Conservation (phyloP, 2,888 invertebrate species). For the Tenthredo livida region DNA sequence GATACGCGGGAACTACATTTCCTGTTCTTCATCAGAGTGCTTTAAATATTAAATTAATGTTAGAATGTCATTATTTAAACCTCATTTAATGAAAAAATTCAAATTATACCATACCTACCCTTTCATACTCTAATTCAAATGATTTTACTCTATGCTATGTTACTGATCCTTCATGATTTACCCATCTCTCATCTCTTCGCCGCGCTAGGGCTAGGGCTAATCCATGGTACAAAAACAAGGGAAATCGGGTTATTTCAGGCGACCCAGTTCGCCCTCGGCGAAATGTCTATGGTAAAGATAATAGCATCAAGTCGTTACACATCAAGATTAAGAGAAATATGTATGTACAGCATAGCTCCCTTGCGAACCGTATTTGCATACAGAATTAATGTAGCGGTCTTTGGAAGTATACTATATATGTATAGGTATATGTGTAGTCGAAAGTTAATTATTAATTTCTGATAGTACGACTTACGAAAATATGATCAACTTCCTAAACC, state of each 20-base stretch:
- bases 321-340: slow-evolving; percentile 21
- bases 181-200: neutral
- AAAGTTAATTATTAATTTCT: slow-evolving; percentile 36
- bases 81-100: neutral
- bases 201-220: too few species aligned
- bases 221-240: slow-evolving; percentile 9
- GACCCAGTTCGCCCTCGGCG: neutral
- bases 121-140: neutral
- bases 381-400: neutral
- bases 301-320: slow-evolving; percentile 29
- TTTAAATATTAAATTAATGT: neutral
- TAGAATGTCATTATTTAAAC: too few species aligned
- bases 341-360: neutral
- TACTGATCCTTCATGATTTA: neutral
- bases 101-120: too few species aligned
- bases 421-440: neutral
- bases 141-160: neutral
- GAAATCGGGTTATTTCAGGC: slow-evolving; percentile 33
- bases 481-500: slow-evolving; percentile 14
- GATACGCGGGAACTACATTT: neutral
- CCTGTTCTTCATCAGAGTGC: neutral
- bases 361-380: slow-evolving; percentile 22
- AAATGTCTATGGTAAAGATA: slow-evolving; percentile 9
- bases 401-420: neutral
- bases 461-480: slow-evolving; percentile 7